These are phyloP conservation scores for Ips nitidus DNA, from an alignment of 1,140 invertebrate species.

Conservation along the genomic window DNA sequence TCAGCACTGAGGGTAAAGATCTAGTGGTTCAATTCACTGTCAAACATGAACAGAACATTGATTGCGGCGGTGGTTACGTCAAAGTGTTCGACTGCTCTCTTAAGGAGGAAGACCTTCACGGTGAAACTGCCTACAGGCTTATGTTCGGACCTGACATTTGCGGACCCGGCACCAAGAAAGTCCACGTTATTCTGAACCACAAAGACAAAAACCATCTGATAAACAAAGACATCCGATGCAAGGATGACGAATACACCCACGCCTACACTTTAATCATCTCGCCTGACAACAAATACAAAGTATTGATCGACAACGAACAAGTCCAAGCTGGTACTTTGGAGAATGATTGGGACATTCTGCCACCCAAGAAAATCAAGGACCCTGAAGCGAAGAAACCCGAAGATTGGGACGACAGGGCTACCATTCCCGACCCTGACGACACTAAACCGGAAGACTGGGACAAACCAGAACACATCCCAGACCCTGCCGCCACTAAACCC, in stretches of 20 bases:
- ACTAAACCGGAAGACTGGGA: conserved; percentile 92
- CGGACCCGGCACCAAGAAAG: conserved; percentile 97
- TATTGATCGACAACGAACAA: conserved; percentile 97
- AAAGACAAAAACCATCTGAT: conserved; percentile 97
- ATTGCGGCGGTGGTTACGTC: conserved; percentile 98
- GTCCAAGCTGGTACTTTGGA: conserved; percentile 94
- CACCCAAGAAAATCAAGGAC: conserved; percentile 90
- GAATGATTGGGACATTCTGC: conserved; percentile 95
- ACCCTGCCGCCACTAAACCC: conserved; percentile 96
- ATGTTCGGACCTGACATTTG: conserved; percentile 99
- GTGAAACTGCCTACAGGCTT: conserved; percentile 92
- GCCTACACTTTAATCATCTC: conserved; percentile 95
- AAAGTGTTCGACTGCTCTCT: conserved; percentile 93
- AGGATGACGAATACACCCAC: conserved; percentile 98
- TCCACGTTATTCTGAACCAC: conserved; percentile 99
- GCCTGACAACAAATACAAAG: conserved; percentile 96
- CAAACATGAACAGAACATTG: conserved; percentile 99
- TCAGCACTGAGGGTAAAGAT: conserved; percentile 90
- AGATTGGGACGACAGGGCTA: conserved; percentile 94
- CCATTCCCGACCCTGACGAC: conserved; percentile 95
- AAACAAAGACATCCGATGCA: conserved; percentile 92
- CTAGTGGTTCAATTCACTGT: conserved; percentile 96
- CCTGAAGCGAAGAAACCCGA: conserved; percentile 92
- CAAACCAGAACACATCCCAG: conserved; percentile 96
- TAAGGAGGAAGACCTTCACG: conserved; percentile 91